Evolutionary conservation across 2,113 vertebrate genomes (phyloP), one percentile per base, ranked within the genome.

Genomic region (Bubo blakistoni): DNA sequence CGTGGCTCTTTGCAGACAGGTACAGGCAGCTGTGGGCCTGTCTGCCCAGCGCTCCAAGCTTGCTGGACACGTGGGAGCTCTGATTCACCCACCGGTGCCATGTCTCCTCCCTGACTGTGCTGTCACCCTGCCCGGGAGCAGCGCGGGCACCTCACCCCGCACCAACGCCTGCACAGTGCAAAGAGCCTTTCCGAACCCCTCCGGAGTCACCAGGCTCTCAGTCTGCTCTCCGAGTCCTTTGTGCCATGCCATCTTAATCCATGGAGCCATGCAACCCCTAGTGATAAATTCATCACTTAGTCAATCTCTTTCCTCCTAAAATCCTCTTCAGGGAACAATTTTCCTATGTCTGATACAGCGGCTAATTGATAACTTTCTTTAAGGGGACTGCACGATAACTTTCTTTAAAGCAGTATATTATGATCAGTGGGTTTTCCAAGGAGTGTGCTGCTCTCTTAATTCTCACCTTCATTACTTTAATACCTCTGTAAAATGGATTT

Each of bases 401-500:
- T 95, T 85, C 88, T 95, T 95, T 78, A 80, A 74, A 96, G 92
- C 90, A 84, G 74, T 96, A 94, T 96, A 94, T 81, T 94, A 93
- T 87, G 46, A 97, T 91, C 66, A 90, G 96, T 81, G 71, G 87
- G 66, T 70, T 81, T 97, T 87, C 81, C 77, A 34, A 63, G 90
- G 91, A 92, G 83, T 10, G 10, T 66, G 84, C 76, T 88, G 76
- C 76, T 94, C 79, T 59, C 91, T 96, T 79, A 73, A 92, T 92
- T 83, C 96, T 97, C 96, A 91, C 94, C 94, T 96, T 96, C 95
- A 69, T 95, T 97, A 97, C 93, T 96, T 98, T 95, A 97, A 97
- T 98, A 94, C 89, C 92, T 69, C 95, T 80, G 95, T 71, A 91
- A 97, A 97, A 95, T 85, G 90, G 88, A 62, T 74, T 81, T 85